Percentiles rank a stretch among this genome's conserved stretches.
phyloP scores from a whole-genome alignment of 2,888 invertebrate species.

The Cremastobaeus sp. region DNA sequence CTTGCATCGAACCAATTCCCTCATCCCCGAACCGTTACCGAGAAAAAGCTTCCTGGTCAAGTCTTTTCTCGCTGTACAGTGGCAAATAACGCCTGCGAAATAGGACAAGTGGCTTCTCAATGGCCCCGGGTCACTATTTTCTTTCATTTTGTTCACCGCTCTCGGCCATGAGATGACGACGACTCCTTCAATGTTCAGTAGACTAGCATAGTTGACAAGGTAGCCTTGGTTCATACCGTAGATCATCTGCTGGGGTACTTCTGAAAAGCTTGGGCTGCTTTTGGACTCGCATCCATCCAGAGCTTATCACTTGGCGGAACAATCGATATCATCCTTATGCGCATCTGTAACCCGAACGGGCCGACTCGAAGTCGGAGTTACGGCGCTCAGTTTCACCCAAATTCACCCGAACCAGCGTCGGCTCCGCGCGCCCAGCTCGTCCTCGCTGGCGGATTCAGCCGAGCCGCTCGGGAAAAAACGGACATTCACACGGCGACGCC shows the following conservation, averaged over 20 bases:
- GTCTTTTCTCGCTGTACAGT: slow-evolving; percentile 25
- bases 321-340: slow-evolving; percentile 22
- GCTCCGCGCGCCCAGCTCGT: too few species aligned
- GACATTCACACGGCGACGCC: slow-evolving; percentile 41
- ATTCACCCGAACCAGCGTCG: too few species aligned
- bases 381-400: too few species aligned
- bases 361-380: neutral
- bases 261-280: slow-evolving; percentile 50
- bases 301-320: slow-evolving; percentile 50
- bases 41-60: slow-evolving; percentile 21
- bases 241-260: slow-evolving; percentile 49
- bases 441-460: too few species aligned
- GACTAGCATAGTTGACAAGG: slow-evolving; percentile 36
- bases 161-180: slow-evolving; percentile 10
- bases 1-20: slow-evolving; percentile 66
- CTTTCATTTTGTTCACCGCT: slow-evolving; percentile 19
- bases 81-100: neutral
- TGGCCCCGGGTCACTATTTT: neutral
- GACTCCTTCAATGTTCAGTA: slow-evolving; percentile 28
- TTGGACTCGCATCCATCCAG: slow-evolving; percentile 45
- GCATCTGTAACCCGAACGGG: neutral
- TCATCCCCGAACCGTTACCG: slow-evolving; percentile 46
- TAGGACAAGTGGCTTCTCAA: neutral
- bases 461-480: slow-evolving; percentile 50
- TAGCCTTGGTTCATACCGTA: slow-evolving; percentile 34